Conservation (phyloP, 2,113 vertebrate species). For the Ictalurus furcatus region DNA sequence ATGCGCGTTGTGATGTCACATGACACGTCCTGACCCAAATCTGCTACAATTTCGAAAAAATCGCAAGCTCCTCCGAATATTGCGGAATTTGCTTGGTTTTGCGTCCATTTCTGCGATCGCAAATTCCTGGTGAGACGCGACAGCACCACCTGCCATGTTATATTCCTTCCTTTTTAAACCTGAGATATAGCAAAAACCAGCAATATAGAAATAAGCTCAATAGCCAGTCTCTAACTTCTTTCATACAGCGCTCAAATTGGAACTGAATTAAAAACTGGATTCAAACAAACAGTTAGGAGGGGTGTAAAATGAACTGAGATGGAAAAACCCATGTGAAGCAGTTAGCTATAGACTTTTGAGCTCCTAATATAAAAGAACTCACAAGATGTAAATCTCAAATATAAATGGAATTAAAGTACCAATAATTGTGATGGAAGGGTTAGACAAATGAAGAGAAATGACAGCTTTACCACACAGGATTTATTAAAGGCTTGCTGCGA, state of each 20-base stretch:
- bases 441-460: background rate
- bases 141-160: background rate
- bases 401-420: background rate
- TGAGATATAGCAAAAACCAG: background rate
- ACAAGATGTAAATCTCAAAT: background rate
- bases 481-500: background rate
- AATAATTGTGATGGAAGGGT: background rate
- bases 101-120: too few relatives aligned
- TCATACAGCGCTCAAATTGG: background rate
- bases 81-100: too few relatives aligned
- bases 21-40: too few relatives aligned
- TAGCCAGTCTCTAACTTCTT: background rate
- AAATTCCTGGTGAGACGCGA: too few relatives aligned
- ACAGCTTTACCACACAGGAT: background rate
- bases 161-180: background rate
- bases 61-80: too few relatives aligned
- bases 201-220: background rate
- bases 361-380: background rate
- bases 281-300: background rate
- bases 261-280: background rate
- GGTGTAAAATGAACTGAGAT: background rate
- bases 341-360: background rate
- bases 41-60: too few relatives aligned
- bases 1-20: too few relatives aligned
- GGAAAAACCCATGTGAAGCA: background rate